Evolutionary conservation across 2,797 vertebrate genomes (phyloP), one percentile per base, ranked within the genome.

Genomic region (Lepilemur septentrionalis): DNA sequence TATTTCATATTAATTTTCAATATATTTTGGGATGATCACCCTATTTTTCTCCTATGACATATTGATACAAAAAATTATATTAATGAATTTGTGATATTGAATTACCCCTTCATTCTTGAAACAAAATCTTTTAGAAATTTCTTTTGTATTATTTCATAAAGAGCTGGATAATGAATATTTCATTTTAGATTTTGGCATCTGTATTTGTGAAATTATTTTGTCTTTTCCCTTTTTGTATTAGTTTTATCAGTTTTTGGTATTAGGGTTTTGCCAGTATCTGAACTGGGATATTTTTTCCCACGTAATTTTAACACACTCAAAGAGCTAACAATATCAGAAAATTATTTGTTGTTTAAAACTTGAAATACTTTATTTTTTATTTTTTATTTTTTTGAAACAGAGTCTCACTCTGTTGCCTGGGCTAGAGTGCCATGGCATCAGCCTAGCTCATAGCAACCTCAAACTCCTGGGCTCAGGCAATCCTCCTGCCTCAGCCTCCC

Each of bases 61-160:
- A 83, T 41, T 61, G 57, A 83, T 95, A 57, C 86, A 81, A 96
- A 90, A 90, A 92, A 80, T 89, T 75, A 89, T 46, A 89, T 89
- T 91, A 97, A 95, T 92, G 50, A 94, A 80, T 91, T 81, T 30
- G 67, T 85, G 80, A 83, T 91, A 93, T 63, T 93, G n/a, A 95
- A 89, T 96, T 96, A 89, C 83, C 55, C 69, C 84, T 92, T 46
- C 32, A 59, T 93, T 92, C 13, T 76, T 83, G 20, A 81, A 93
- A 93, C 9, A 79, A 94, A 95, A 80, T 28, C 79, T 82, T 14
- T 32, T 72, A 41, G 35, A 30, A 57, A n/a, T 57, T 96, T 95
- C 52, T 72, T 83, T 79, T 55, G 48, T 28, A 73, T 86, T 88
- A 78, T 84, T 52, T 78, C 59, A 96, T 69, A 80, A 80, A 76